Percentiles rank a stretch among this genome's conserved stretches.
Conservation (phyloP, 37 sponge, comb jelly and placozoan species). For the Lycopodina hypogea region DNA sequence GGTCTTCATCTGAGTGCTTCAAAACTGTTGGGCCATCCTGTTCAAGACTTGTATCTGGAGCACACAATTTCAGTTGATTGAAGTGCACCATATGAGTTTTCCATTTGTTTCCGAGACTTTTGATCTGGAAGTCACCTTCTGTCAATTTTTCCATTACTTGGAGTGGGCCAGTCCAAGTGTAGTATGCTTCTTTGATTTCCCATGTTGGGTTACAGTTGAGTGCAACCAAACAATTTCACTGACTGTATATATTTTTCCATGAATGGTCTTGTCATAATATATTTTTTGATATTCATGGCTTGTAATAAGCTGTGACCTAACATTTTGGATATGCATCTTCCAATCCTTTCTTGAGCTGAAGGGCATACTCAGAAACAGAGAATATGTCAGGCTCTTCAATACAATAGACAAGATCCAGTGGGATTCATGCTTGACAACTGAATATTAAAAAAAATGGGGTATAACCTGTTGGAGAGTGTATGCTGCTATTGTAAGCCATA, state of each 20-base stretch:
- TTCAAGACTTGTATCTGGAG: constrained; percentile 6
- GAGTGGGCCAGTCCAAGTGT: constrained; percentile 47
- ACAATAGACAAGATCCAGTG: constrained; percentile 21
- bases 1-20: background rate
- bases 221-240: constrained; percentile 58
- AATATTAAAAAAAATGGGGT: constrained; percentile 56
- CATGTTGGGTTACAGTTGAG: constrained; percentile 32
- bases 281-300: background rate
- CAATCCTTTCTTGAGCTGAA: too few species aligned
- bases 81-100: constrained; percentile 39
- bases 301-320: background rate
- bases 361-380: constrained; percentile 23
- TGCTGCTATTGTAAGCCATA: constrained; percentile 56
- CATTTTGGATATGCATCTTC: background rate
- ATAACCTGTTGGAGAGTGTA: constrained; percentile 24
- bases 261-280: constrained; percentile 34
- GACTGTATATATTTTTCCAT: constrained; percentile 36
- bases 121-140: constrained; percentile 24
- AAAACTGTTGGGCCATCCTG: background rate
- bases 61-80: constrained; percentile 38
- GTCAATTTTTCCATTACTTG: constrained; percentile 17
- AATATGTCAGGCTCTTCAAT: background rate
- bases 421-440: constrained; percentile 39
- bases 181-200: constrained; percentile 38
- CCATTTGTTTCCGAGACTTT: background rate